phyloP scores from a whole-genome alignment of 2,888 invertebrate species.

The Eristalis arbustorum region DNA sequence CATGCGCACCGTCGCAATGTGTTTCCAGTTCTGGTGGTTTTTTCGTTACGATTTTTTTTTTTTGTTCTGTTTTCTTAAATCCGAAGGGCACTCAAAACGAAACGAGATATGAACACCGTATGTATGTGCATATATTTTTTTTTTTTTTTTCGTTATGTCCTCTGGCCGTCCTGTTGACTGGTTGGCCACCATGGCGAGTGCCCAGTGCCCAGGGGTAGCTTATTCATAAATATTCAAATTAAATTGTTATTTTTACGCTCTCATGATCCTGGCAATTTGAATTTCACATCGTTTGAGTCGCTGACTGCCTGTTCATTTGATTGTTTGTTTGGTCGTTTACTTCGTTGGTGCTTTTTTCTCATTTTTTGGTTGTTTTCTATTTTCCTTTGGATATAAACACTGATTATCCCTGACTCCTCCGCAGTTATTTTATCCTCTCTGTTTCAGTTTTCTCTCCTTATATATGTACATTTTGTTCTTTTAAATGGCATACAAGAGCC shows the following conservation, averaged over 20 bases:
- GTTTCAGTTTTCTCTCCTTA: not conserved
- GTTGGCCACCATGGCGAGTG: not conserved
- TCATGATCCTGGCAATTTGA: constrained; percentile 66
- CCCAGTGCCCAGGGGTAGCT: not conserved
- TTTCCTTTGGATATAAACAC: not conserved
- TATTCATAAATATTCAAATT: constrained; percentile 69
- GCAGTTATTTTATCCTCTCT: constrained; percentile 27
- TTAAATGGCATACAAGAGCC: constrained; percentile 45
- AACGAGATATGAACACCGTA: not conserved
- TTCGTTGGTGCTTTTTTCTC: constrained; percentile 1
- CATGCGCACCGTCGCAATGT: not conserved
- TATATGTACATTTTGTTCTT: not conserved
- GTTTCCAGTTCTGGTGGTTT: not conserved
- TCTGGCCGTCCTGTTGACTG: constrained; percentile 26
- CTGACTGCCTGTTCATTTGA: constrained; percentile 55
- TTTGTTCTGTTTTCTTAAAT: not conserved
- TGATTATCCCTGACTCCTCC: constrained; percentile 6
- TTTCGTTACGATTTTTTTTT: not conserved
- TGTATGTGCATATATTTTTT: not conserved
- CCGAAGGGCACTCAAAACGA: not conserved
- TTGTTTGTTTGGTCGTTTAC: constrained; percentile 49
- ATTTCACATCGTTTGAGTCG: constrained; percentile 64
- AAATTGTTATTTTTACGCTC: constrained; percentile 70
- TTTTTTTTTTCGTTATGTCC: constrained; percentile 17
- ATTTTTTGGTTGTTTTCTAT: not conserved